Conservation (phyloP, 2,888 invertebrate genomes). For the Meteorus cinctellus region DNA sequence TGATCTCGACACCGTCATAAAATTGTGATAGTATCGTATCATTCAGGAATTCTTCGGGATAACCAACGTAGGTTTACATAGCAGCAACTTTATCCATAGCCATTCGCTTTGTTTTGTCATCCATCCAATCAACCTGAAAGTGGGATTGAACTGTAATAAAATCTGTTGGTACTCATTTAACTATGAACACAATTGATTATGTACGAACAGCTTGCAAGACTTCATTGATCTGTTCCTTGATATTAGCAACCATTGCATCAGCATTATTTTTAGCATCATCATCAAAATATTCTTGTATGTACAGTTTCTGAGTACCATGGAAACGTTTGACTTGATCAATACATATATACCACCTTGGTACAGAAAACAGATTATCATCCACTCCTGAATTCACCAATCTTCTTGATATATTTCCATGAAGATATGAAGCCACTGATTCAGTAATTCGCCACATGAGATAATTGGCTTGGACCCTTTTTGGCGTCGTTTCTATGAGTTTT, state of each 20-base stretch:
- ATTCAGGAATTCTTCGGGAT: slow-evolving; percentile 91
- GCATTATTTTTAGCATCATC: slow-evolving; percentile 89
- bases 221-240: slow-evolving; percentile 86
- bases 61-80: slow-evolving; percentile 93
- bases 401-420: too few relatives aligned
- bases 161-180: too few relatives aligned
- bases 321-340: too few relatives aligned
- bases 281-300: slow-evolving; percentile 90
- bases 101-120: slow-evolving; percentile 83
- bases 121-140: slow-evolving; percentile 79
- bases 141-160: too few relatives aligned
- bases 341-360: too few relatives aligned
- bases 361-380: too few relatives aligned
- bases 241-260: slow-evolving; percentile 90
- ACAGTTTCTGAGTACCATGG: slow-evolving; percentile 78
- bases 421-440: slow-evolving; percentile 85
- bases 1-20: too few relatives aligned
- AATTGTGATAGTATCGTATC: slow-evolving; percentile 84
- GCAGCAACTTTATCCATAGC: slow-evolving; percentile 87
- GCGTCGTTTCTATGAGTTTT: slow-evolving; percentile 76
- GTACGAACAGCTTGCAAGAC: slow-evolving; percentile 79
- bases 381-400: too few relatives aligned
- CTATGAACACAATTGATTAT: not conserved
- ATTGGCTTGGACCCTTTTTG: slow-evolving; percentile 85
- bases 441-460: slow-evolving; percentile 95